Evolutionary conservation across 1,140 invertebrate genomes (phyloP).

Genomic region (Conopomorpha cramerella): DNA sequence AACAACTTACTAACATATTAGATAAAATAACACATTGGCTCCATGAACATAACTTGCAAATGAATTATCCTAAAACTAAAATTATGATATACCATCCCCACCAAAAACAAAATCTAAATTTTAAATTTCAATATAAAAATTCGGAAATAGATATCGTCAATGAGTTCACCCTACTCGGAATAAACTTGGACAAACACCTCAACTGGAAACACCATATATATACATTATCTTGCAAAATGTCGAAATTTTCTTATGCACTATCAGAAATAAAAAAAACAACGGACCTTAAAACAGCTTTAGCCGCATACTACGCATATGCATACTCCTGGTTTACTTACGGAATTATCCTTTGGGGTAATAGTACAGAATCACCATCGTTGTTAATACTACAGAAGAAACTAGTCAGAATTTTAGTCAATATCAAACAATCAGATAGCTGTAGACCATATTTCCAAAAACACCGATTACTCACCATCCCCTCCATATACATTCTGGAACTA

Average conservation of each 20-base stretch:
- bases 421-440: not conserved
- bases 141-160: not conserved
- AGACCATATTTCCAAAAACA: not conserved
- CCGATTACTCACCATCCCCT: not conserved
- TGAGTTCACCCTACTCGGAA: not conserved
- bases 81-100: not conserved
- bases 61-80: not conserved
- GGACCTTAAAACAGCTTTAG: not conserved
- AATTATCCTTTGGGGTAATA: constrained; percentile 1
- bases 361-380: not conserved
- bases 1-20: not conserved
- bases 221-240: not conserved
- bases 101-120: not conserved
- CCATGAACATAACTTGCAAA: not conserved
- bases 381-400: not conserved
- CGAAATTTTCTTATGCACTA: constrained; percentile 2
- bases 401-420: not conserved
- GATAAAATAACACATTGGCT: not conserved
- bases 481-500: not conserved
- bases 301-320: constrained; percentile 1
- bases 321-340: constrained; percentile 1
- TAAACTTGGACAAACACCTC: constrained; percentile 1
- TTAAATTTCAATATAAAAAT: not conserved
- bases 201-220: constrained; percentile 3
- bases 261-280: constrained; percentile 1